Evolutionary conservation across 2,888 invertebrate species (phyloP), one percentile per base, ranked within the genome.

Genomic region (Apantesis nais): DNA sequence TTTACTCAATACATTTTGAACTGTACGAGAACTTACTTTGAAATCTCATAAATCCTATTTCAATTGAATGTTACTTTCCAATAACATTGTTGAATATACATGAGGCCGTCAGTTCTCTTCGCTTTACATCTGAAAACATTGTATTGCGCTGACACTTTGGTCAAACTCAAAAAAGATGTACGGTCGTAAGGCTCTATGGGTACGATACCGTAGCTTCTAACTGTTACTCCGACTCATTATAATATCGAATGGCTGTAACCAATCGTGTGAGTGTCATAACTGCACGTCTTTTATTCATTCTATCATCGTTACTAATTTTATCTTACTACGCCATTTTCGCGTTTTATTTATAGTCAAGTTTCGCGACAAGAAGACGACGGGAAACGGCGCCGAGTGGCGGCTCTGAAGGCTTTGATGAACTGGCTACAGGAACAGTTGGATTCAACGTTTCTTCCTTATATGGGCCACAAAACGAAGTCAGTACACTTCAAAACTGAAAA

Each of bases 271-370:
- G 71, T 74, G n/a, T 70, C 78, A 80, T 79, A 63, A 44, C 52
- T 64, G 67, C 79, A 79, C 79, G 79, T 78, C 67, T 71, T 64
- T 76, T 72, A 74, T 74, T 80, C 74, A 74, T 66, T 11, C 34
- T 52, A 61, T 69, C 78, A 73, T 74, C 67, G 60, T 66, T 66
- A 70, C 61, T 52, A 37, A 60, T 69, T 65, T 65, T 60, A 64
- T 64, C 68, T 64, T 19, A 31, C 37, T 64, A 31, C 41, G n/a
- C 16, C 14, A 14, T 69, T 63, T 63, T 69, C 64, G 25, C 60
- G 44, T 64, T 16, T 34, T 48, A 69, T 39, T 62, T 52, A 22
- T 25, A 11, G 25, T 62, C 39, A 37, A 62, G 8, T 37, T 39
- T 16, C 25, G 34, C 16, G 16, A 19, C 34, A 14, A 16, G 31